phyloP scores from a whole-genome alignment of 2,797 vertebrate genomes.

The Sphenodon punctatus region DNA sequence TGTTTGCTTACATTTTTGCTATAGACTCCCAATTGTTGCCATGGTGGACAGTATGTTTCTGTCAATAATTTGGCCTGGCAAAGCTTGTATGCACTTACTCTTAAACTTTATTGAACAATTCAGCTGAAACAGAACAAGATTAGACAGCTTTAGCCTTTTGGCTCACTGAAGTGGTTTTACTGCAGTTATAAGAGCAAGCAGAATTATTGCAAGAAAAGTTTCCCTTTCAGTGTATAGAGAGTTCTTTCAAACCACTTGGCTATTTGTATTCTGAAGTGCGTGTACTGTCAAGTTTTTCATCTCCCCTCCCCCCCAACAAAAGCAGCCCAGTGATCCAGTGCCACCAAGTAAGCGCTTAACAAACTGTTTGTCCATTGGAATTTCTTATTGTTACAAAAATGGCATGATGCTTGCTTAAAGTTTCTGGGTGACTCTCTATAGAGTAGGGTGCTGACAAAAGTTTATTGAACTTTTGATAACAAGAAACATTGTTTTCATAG shows the following conservation, averaged over 20 bases:
- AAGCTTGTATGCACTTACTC: slow-evolving; percentile 70
- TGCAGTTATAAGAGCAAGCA: slow-evolving; percentile 60
- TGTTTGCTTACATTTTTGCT: slow-evolving; percentile 80
- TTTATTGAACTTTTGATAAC: neutral
- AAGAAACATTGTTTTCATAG: neutral
- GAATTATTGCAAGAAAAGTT: slow-evolving; percentile 59
- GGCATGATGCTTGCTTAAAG: neutral
- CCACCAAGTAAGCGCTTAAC: slow-evolving; percentile 5
- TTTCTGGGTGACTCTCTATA: neutral
- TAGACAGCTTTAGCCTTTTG: slow-evolving; percentile 73
- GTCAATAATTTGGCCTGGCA: slow-evolving; percentile 80
- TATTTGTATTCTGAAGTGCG: slow-evolving; percentile 16
- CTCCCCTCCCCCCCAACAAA: slow-evolving; percentile 33
- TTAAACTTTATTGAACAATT: slow-evolving; percentile 75
- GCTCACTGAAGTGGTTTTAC: slow-evolving; percentile 65
- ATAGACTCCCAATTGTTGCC: slow-evolving; percentile 79
- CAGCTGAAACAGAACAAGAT: slow-evolving; percentile 71
- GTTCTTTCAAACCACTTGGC: slow-evolving; percentile 33
- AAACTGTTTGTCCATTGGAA: slow-evolving; percentile 14
- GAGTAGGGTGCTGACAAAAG: neutral
- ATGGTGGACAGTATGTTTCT: slow-evolving; percentile 78
- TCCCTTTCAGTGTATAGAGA: slow-evolving; percentile 8
- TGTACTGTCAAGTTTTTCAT: slow-evolving; percentile 60
- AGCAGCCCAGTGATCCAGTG: neutral
- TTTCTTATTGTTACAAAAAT: slow-evolving; percentile 20